Percentiles rank a stretch among this genome's conserved stretches.
phyloP scores from a whole-genome alignment of 1,140 invertebrate genomes.

The Drosophila busckii region DNA sequence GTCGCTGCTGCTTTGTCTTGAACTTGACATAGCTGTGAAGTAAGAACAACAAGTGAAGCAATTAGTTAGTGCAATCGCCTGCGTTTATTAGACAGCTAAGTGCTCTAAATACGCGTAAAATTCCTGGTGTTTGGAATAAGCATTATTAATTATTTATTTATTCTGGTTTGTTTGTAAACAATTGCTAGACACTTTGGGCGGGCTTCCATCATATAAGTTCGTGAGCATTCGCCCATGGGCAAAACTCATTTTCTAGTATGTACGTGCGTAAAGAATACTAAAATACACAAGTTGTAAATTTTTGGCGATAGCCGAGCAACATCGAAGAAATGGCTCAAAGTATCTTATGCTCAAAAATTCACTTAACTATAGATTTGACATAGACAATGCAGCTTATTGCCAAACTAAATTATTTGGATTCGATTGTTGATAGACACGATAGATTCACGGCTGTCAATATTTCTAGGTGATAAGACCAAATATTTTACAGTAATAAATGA shows the following conservation, averaged over 20 bases:
- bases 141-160: neutral
- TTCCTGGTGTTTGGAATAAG: slow-evolving; percentile 13
- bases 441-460: no score
- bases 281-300: slow-evolving; percentile 21
- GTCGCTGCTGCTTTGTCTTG: slow-evolving; percentile 70
- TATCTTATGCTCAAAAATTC: no score
- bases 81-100: slow-evolving; percentile 9
- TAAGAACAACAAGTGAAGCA: slow-evolving; percentile 1
- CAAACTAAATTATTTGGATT: no score
- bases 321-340: no score
- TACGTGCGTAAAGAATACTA: slow-evolving; percentile 38
- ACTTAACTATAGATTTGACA: no score
- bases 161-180: slow-evolving; percentile 46
- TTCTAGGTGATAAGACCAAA: no score
- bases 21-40: slow-evolving; percentile 71
- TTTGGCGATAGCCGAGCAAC: no score
- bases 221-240: no score
- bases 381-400: no score
- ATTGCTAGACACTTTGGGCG: slow-evolving; percentile 4
- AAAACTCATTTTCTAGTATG: slow-evolving; percentile 32
- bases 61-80: slow-evolving; percentile 1
- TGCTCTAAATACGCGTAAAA: slow-evolving; percentile 25
- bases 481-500: no score
- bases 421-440: no score
- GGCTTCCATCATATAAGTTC: neutral